These are phyloP conservation scores for Epirrita christyi DNA, from an alignment of 2,888 invertebrate species.

Conservation along the genomic window DNA sequence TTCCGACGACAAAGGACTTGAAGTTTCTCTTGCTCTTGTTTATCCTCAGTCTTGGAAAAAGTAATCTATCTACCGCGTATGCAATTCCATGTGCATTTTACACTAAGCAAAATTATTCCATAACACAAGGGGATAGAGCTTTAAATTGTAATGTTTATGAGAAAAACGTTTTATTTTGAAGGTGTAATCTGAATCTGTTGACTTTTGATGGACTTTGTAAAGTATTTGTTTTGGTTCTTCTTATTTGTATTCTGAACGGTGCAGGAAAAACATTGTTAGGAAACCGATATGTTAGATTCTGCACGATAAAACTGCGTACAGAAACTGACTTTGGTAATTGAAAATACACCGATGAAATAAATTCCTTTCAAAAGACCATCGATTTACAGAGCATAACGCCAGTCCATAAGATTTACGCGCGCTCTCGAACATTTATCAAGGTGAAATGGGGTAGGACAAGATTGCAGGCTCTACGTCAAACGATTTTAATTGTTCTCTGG, in stretches of 20 bases:
- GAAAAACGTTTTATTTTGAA: constrained; percentile 11
- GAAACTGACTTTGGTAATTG: too few species aligned
- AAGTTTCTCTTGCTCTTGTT: constrained; percentile 35
- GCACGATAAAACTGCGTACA: too few species aligned
- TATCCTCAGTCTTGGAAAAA: constrained; percentile 35
- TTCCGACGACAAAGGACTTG: constrained; percentile 38
- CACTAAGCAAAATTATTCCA: neutral
- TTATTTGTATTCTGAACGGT: constrained; percentile 3
- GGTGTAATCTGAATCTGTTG: neutral
- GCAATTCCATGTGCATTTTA: constrained; percentile 14
- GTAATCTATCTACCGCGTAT: constrained; percentile 34
- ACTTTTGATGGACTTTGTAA: constrained; percentile 21
- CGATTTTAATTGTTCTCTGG: constrained; percentile 15
- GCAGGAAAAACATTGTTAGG: constrained; percentile 10
- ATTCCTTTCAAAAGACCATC: too few species aligned
- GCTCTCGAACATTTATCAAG: constrained; percentile 27
- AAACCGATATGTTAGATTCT: too few species aligned
- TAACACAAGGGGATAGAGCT: constrained; percentile 2
- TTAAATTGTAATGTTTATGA: neutral
- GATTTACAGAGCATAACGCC: too few species aligned
- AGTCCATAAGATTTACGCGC: constrained; percentile 22
- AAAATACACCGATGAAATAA: too few species aligned
- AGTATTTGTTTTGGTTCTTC: constrained; percentile 6
- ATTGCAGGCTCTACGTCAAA: constrained; percentile 32
- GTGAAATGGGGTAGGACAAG: constrained; percentile 33